These are phyloP conservation scores for Trichomycterus rosablanca DNA, from an alignment of 2,113 vertebrate genomes.

Conservation along the genomic window DNA sequence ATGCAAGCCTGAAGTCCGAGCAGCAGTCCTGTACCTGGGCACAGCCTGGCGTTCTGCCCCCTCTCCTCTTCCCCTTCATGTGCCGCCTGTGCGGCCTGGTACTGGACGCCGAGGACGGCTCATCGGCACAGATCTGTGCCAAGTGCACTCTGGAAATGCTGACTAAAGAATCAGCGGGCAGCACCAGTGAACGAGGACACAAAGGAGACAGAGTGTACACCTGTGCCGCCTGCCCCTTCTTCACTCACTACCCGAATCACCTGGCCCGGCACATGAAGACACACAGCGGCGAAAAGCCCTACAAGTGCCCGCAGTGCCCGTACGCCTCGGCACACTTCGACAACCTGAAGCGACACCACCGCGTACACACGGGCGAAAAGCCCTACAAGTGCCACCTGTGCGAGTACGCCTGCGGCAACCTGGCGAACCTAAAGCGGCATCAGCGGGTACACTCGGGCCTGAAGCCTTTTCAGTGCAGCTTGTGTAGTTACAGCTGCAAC, in stretches of 20 bases:
- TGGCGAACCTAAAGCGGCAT: slow-evolving; percentile 95
- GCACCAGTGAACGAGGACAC: slow-evolving; percentile 68
- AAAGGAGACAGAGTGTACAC: slow-evolving; percentile 86
- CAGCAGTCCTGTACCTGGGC: slow-evolving; percentile 47
- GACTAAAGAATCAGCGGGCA: slow-evolving; percentile 69
- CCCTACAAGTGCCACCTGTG: slow-evolving; percentile 90
- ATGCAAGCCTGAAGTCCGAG: slow-evolving; percentile 61
- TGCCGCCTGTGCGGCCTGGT: slow-evolving; percentile 86
- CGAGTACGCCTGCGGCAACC: slow-evolving; percentile 92
- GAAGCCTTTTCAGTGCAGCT: slow-evolving; percentile 91
- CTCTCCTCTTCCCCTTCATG: slow-evolving; percentile 84
- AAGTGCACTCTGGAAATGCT: slow-evolving; percentile 82
- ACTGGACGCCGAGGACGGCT: slow-evolving; percentile 85
- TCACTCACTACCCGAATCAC: slow-evolving; percentile 96
- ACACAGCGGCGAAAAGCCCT: slow-evolving; percentile 94
- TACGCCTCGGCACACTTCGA: slow-evolving; percentile 94
- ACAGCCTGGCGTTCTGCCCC: slow-evolving; percentile 61
- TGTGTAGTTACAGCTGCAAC: slow-evolving; percentile 95
- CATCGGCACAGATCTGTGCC: slow-evolving; percentile 78
- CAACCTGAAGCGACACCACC: slow-evolving; percentile 96
- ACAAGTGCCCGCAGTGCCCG: slow-evolving; percentile 89
- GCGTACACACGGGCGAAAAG: slow-evolving; percentile 85
- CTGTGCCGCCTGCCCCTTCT: slow-evolving; percentile 86
- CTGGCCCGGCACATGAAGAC: slow-evolving; percentile 97
- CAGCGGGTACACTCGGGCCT: slow-evolving; percentile 93